Evolutionary conservation across 2,113 vertebrate species (phyloP).

Genomic region (Nothocercus nigrocapillus): DNA sequence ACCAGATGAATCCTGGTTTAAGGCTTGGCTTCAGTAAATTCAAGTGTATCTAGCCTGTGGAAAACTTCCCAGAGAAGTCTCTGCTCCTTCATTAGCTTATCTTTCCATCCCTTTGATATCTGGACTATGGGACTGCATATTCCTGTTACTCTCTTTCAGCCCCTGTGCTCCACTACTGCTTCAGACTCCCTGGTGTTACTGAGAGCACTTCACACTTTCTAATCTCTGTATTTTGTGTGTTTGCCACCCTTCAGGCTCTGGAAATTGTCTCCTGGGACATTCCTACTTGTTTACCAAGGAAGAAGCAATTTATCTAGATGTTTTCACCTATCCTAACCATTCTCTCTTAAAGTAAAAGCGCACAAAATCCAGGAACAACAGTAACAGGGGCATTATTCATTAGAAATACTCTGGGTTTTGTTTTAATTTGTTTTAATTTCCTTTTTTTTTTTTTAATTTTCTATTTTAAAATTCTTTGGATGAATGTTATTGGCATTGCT

Average conservation of each 20-base stretch:
- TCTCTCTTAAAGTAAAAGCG: not conserved
- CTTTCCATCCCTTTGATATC: not conserved
- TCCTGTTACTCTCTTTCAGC: not conserved
- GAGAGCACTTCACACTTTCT: not conserved
- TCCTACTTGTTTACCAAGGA: not conserved
- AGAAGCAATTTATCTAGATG: not conserved
- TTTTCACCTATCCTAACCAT: not conserved
- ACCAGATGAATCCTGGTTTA: not conserved
- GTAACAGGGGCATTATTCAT: not conserved
- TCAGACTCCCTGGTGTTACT: not conserved
- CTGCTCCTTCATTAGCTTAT: not conserved
- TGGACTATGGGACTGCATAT: not conserved
- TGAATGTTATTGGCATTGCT: not conserved
- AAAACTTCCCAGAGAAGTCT: not conserved
- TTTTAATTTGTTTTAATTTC: no score
- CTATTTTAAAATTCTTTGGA: not conserved
- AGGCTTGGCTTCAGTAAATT: not conserved
- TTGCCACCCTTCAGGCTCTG: not conserved
- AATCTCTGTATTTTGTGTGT: not conserved
- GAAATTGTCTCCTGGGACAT: not conserved
- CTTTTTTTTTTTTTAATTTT: not conserved
- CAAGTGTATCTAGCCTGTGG: not conserved
- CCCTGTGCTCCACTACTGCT: not conserved
- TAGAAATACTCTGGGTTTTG: not conserved
- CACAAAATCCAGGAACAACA: not conserved